These are phyloP conservation scores for Accipiter cooperii DNA, from an alignment of 2,113 vertebrate genomes.

Conservation along the genomic window DNA sequence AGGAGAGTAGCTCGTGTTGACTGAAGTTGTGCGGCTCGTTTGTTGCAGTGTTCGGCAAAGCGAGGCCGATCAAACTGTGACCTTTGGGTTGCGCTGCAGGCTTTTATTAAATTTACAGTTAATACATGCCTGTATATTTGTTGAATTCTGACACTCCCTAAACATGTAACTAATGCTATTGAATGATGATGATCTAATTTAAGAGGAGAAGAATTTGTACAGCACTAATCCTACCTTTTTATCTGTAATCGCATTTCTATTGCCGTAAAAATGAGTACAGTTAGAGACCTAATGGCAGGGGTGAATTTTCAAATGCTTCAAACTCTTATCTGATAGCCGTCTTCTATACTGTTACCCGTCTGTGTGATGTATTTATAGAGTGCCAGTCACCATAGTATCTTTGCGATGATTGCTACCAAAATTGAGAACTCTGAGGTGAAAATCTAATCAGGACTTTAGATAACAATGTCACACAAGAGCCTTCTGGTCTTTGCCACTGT, in stretches of 20 bases:
- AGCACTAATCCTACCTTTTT: slow-evolving; percentile 28
- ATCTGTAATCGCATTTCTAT: slow-evolving; percentile 33
- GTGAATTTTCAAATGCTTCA: slow-evolving; percentile 48
- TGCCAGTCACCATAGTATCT: slow-evolving; percentile 51
- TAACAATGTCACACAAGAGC: slow-evolving; percentile 52
- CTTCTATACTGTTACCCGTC: slow-evolving; percentile 27
- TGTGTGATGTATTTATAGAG: slow-evolving; percentile 48
- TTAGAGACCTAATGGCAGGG: slow-evolving; percentile 43
- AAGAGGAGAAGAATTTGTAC: slow-evolving; percentile 19
- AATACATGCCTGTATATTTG: not conserved
- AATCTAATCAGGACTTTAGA: slow-evolving; percentile 62
- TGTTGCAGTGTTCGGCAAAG: not conserved
- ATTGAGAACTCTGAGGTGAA: slow-evolving; percentile 64
- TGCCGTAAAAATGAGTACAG: slow-evolving; percentile 1
- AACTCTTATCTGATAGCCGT: slow-evolving; percentile 11
- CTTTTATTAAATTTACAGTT: slow-evolving; percentile 1
- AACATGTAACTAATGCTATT: not conserved
- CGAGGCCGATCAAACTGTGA: not conserved
- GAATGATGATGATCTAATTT: slow-evolving; percentile 8
- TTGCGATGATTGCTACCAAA: slow-evolving; percentile 53
- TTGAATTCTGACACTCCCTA: not conserved
- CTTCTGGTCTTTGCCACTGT: slow-evolving; percentile 35
- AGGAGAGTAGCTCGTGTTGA: not conserved
- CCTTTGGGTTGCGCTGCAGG: not conserved
- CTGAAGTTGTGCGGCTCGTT: not conserved